Conservation (phyloP, 2,797 vertebrate species). For the Peromyscus melanophrys region DNA sequence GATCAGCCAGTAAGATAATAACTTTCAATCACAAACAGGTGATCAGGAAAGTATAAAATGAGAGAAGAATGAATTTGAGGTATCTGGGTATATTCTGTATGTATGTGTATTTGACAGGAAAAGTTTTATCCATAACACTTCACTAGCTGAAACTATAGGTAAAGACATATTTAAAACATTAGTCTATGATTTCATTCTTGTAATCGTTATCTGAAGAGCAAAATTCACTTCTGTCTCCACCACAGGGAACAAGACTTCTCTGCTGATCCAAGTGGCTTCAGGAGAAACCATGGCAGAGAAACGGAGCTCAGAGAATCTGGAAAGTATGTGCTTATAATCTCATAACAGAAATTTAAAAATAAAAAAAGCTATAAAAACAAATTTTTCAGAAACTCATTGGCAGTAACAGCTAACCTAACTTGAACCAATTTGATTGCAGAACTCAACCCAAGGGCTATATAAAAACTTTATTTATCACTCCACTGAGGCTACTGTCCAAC, state of each 20-base stretch:
- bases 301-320: neutral
- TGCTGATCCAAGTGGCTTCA: slow-evolving; percentile 10
- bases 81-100: neutral
- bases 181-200: neutral
- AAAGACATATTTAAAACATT: slow-evolving; percentile 4
- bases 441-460: neutral
- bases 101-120: neutral
- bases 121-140: neutral
- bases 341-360: slow-evolving; percentile 55
- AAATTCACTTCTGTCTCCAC: neutral
- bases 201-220: slow-evolving; percentile 1
- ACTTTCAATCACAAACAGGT: neutral
- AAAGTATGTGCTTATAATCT: neutral
- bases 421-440: neutral
- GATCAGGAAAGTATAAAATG: neutral
- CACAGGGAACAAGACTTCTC: neutral
- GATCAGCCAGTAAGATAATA: neutral
- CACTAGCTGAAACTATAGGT: neutral
- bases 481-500: neutral
- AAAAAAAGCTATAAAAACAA: slow-evolving; percentile 33
- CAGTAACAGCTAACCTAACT: slow-evolving; percentile 40
- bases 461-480: neutral
- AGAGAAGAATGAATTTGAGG: slow-evolving; percentile 1
- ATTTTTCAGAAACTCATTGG: slow-evolving; percentile 57
- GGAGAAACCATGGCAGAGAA: neutral